These are phyloP conservation scores for Sebastes goodei DNA, from an alignment of 2,797 vertebrate genomes.

Conservation along the genomic window DNA sequence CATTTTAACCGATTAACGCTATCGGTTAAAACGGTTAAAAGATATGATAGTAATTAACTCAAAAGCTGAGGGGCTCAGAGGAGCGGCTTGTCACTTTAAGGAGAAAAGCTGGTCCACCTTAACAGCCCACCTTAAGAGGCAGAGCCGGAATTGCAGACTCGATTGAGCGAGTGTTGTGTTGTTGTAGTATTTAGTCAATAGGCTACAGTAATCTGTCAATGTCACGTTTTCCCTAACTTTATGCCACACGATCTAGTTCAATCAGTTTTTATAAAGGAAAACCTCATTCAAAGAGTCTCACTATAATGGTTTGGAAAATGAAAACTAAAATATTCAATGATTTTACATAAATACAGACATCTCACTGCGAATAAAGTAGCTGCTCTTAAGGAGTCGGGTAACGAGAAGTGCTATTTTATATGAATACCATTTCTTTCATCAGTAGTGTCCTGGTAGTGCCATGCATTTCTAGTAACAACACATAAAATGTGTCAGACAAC, in stretches of 20 bases:
- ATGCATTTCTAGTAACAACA: neutral
- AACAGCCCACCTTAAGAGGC: too few relatives aligned
- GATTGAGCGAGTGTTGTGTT: neutral
- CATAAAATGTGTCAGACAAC: neutral
- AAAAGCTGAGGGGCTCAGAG: too few relatives aligned
- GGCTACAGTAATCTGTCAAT: neutral
- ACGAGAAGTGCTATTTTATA: neutral
- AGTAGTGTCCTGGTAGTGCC: neutral
- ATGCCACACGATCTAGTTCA: neutral
- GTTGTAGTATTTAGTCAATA: neutral
- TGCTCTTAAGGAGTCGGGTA: neutral
- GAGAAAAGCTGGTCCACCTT: too few relatives aligned
- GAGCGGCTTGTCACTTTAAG: too few relatives aligned
- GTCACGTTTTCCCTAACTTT: neutral
- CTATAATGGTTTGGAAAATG: neutral
- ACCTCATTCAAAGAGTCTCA: neutral
- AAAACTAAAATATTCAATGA: neutral
- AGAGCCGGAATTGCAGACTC: too few relatives aligned
- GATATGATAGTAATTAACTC: too few relatives aligned
- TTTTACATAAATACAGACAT: neutral
- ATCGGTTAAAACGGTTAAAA: too few relatives aligned
- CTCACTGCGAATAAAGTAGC: neutral
- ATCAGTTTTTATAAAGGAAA: neutral
- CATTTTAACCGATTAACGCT: too few relatives aligned
- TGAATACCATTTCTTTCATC: neutral